Percentiles rank a stretch among this genome's conserved stretches.
Evolutionary conservation across 2,888 invertebrate genomes (phyloP).

Genomic region (Craniophora ligustri): DNA sequence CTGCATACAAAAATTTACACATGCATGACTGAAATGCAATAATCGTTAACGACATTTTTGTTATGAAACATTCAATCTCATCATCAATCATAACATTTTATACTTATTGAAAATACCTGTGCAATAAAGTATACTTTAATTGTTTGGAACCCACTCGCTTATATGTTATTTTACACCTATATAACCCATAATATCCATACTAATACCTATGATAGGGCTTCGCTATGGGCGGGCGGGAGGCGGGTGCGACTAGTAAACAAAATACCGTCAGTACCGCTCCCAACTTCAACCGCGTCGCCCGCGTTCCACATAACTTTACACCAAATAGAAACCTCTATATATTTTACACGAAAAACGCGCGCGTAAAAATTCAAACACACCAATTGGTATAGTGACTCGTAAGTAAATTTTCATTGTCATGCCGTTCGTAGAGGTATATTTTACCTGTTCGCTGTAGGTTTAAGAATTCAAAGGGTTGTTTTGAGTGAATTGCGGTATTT

Average conservation of each 20-base stretch:
- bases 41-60: constrained; percentile 20
- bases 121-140: constrained; percentile 4
- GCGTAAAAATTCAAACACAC: constrained; percentile 52
- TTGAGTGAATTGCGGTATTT: constrained; percentile 43
- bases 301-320: constrained; percentile 48
- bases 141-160: constrained; percentile 13
- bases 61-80: constrained; percentile 13
- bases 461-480: constrained; percentile 26
- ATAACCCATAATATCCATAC: constrained; percentile 12
- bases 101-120: no score
- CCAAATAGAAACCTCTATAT: constrained; percentile 29
- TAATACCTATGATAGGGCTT: constrained; percentile 55
- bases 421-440: constrained; percentile 1
- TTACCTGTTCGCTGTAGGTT: neutral
- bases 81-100: no score
- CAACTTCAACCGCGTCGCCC: constrained; percentile 51
- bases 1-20: neutral
- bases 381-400: constrained; percentile 46
- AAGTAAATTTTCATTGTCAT: constrained; percentile 44
- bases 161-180: constrained; percentile 26
- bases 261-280: constrained; percentile 51
- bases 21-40: constrained; percentile 7
- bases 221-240: constrained; percentile 61
- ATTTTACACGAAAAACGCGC: constrained; percentile 51
- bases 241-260: constrained; percentile 50